Percentiles rank a stretch among this genome's conserved stretches.
Evolutionary conservation across 2,797 vertebrate genomes (phyloP).

Genomic region (Macroramphosus scolopax): DNA sequence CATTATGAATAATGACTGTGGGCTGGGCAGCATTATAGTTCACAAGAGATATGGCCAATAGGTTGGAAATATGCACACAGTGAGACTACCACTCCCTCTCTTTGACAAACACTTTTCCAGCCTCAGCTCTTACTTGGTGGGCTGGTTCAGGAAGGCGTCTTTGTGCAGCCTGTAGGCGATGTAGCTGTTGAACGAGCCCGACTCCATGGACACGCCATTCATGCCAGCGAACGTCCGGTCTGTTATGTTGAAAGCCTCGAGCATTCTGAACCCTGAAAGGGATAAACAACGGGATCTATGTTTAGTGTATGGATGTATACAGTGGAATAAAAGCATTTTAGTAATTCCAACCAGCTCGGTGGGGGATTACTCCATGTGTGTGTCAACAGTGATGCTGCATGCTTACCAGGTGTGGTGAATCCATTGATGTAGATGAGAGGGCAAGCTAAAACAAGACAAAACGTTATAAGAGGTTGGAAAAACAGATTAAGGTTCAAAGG

Average conservation of each 20-base stretch:
- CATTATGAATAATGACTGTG: constrained; percentile 58
- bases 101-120: constrained; percentile 19
- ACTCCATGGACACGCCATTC: constrained; percentile 92
- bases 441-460: constrained; percentile 82
- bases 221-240: constrained; percentile 90
- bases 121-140: constrained; percentile 84
- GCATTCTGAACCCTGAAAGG: constrained; percentile 92
- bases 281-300: constrained; percentile 3
- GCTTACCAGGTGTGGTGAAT: constrained; percentile 95
- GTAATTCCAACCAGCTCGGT: too few relatives aligned
- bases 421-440: constrained; percentile 98
- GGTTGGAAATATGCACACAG: constrained; percentile 1
- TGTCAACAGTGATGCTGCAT: constrained; percentile 16
- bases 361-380: constrained; percentile 12
- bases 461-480: constrained; percentile 25
- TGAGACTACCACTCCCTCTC: too few relatives aligned
- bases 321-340: too few relatives aligned
- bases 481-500: constrained; percentile 28
- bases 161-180: constrained; percentile 92
- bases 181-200: constrained; percentile 94
- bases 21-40: constrained; percentile 39
- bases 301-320: not conserved
- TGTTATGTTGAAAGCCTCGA: constrained; percentile 96
- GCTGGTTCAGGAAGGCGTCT: constrained; percentile 90
- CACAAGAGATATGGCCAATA: constrained; percentile 38